Evolutionary conservation across 1,140 invertebrate genomes (phyloP).

Genomic region (Bombus fervidus): DNA sequence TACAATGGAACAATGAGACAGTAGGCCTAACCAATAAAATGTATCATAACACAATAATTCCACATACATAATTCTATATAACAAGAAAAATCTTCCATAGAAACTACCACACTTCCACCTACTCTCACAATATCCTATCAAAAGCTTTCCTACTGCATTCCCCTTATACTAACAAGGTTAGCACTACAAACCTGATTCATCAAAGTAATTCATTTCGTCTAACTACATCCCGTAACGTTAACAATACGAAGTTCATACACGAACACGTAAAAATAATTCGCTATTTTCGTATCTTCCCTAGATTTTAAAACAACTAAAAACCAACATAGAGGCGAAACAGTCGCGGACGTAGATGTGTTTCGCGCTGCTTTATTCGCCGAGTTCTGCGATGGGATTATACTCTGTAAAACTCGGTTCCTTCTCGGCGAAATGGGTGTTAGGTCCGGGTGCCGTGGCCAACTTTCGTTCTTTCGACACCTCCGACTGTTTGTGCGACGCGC

Average conservation of each 20-base stretch:
- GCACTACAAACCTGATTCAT: neutral
- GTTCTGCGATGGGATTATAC: conserved; percentile 28
- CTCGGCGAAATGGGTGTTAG: neutral
- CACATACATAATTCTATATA: no score
- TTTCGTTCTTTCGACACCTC: conserved; percentile 15
- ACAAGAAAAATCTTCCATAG: no score
- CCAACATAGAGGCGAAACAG: neutral
- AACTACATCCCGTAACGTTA: neutral
- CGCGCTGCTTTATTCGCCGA: conserved; percentile 11
- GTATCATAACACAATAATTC: no score
- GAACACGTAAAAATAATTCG: neutral
- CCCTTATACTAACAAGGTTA: neutral
- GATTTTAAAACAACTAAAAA: neutral
- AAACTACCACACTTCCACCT: no score
- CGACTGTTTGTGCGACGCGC: conserved; percentile 10
- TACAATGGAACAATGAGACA: no score
- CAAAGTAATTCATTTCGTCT: neutral
- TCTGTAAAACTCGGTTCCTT: conserved; percentile 18
- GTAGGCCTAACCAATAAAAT: no score
- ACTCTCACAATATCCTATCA: no score
- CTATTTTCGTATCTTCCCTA: no score
- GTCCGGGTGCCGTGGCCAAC: conserved; percentile 3
- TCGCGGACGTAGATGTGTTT: neutral
- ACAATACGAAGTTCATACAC: neutral
- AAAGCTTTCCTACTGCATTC: neutral